Evolutionary conservation across 2,888 invertebrate species (phyloP), one percentile per base, ranked within the genome.

Genomic region (Drosophila tripunctata): DNA sequence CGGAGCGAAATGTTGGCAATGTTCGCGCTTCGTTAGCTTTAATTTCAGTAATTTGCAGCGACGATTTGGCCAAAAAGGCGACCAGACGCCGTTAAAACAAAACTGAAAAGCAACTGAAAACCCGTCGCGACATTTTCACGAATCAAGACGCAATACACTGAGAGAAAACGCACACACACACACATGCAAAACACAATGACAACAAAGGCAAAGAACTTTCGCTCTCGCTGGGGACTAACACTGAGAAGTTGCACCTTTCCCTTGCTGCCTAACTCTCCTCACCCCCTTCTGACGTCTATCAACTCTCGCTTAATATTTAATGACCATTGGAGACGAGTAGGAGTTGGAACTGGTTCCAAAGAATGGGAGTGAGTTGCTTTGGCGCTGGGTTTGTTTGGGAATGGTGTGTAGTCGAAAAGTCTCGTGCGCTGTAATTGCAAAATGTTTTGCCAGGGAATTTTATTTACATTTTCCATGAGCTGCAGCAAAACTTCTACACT

Each of bases 11-110:
- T 73, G 78, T 81, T 78, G 76, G 82, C 75, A 81, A 86, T 87
- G 81, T 89, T 88, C 80, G 79, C 85, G 88, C 88, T 88, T 88
- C 88, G 88, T 89, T 89, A 88, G 78, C 80, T 86, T 83, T 86
- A 81, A 87, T 87, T 87, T 83, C 74, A 67, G 81, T 81, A 81
- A 87, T 85, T 88, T 89, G 85, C 78, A 62, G 84, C 73, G 65
- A 83, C 84, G 72, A 78, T 71, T 71, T 75, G 62, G 67, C 71
- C 67, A 60, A 81, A 69, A 68, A 56, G 60, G 35, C 62, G 48
- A 63, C 58, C 76, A 75, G 79, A 78, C 69, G 69, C 51, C 52
- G 69, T 68, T 74, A 67, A 75, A 78, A 75, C 75, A 79, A 80
- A 76, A 69, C 57, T 57, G 41, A 60, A n/a, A n/a, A 41, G 47